phyloP scores from a whole-genome alignment of 2,113 vertebrate species.

The Chrysochloris asiatica region DNA sequence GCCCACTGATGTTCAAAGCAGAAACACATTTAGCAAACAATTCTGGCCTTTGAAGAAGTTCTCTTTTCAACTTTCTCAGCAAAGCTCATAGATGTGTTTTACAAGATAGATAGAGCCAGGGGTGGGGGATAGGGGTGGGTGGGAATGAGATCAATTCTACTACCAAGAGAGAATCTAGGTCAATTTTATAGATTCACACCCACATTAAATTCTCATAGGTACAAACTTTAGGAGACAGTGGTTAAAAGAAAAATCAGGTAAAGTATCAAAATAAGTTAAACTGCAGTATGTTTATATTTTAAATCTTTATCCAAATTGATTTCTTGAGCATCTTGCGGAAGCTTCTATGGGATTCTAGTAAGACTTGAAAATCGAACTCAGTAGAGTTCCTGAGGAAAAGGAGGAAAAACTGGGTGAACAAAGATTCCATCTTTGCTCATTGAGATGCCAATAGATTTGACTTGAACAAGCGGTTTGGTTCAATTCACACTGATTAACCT shows the following conservation, averaged over 20 bases:
- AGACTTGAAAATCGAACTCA: neutral
- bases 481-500: conserved; percentile 55
- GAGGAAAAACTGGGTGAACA: neutral
- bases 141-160: too few relatives aligned
- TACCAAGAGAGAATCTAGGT: conserved; percentile 60
- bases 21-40: conserved; percentile 34
- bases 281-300: too few relatives aligned
- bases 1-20: conserved; percentile 31
- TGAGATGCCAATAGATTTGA: conserved; percentile 49
- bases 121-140: neutral
- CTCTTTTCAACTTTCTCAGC: conserved; percentile 46
- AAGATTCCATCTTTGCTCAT: conserved; percentile 30
- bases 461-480: conserved; percentile 35
- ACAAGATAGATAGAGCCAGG: neutral
- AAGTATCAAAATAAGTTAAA: too few relatives aligned
- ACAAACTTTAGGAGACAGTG: neutral
- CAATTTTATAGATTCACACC: too few relatives aligned
- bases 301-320: conserved; percentile 31
- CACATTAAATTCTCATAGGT: conserved; percentile 39
- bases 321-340: neutral
- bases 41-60: conserved; percentile 39
- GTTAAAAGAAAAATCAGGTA: conserved; percentile 57
- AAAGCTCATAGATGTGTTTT: conserved; percentile 35
- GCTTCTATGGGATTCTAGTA: neutral
- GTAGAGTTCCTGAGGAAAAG: neutral